These are phyloP conservation scores for Eurytoma californica DNA, from an alignment of 2,888 invertebrate genomes.

Conservation along the genomic window DNA sequence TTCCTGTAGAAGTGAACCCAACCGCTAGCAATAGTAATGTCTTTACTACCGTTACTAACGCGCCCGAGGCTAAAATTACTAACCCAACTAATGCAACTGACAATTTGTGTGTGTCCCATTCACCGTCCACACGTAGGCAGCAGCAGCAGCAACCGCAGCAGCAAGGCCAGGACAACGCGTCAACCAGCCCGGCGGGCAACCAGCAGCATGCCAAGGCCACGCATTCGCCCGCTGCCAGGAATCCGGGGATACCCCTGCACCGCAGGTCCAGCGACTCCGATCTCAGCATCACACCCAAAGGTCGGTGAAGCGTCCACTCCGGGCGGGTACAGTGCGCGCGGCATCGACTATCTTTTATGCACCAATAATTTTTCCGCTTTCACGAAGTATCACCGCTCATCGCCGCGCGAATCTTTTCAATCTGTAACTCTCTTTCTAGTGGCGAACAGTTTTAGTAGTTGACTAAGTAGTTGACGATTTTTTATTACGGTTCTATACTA, in stretches of 20 bases:
- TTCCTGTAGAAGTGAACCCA: too few species aligned
- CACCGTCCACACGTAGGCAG: constrained; percentile 61
- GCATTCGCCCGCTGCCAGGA: constrained; percentile 77
- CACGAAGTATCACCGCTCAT: too few species aligned
- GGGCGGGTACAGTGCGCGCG: too few species aligned
- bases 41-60: background rate
- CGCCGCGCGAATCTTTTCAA: too few species aligned
- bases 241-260: constrained; percentile 77
- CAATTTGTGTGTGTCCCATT: constrained; percentile 74
- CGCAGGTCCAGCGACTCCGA: constrained; percentile 95
- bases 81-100: constrained; percentile 71
- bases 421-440: too few species aligned
- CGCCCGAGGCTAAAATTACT: constrained; percentile 62
- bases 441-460: too few species aligned
- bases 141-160: constrained; percentile 68
- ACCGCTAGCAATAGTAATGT: background rate
- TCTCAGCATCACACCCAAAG: constrained; percentile 94
- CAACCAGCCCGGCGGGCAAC: constrained; percentile 56
- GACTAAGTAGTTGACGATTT: too few species aligned
- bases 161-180: constrained; percentile 36
- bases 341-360: constrained; percentile 37
- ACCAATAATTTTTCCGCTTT: constrained; percentile 38
- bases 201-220: constrained; percentile 77
- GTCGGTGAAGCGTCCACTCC: constrained; percentile 77
- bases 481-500: too few species aligned